Conservation (phyloP, 53 echinoderm and acorn worm species). For the Echinarachnius parma region DNA sequence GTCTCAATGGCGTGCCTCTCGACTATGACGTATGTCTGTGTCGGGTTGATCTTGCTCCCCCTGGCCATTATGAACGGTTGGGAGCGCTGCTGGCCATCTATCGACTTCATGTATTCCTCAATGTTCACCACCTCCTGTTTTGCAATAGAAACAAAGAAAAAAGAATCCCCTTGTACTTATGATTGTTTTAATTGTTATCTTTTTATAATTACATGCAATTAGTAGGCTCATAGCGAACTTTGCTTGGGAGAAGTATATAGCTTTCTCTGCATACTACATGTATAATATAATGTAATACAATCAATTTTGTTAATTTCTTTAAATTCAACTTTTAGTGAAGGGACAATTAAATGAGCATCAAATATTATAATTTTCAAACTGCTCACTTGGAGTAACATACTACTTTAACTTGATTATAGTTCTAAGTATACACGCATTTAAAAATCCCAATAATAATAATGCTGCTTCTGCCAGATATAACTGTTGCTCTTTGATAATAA, state of each 20-base stretch:
- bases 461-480: conserved; percentile 12
- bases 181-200: conserved; percentile 16
- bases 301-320: conserved; percentile 18
- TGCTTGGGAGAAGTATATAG: conserved; percentile 2
- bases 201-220: conserved; percentile 13
- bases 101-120: conserved; percentile 11
- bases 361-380: conserved; percentile 12
- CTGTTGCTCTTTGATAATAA: conserved; percentile 9
- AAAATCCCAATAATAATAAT: conserved; percentile 8
- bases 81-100: conserved; percentile 8
- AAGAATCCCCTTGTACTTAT: conserved; percentile 8
- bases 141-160: conserved; percentile 15
- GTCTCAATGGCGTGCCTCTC: conserved; percentile 17
- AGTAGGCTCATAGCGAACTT: conserved; percentile 19
- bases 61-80: conserved; percentile 18
- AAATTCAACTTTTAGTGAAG: conserved; percentile 9
- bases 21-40: conserved; percentile 17
- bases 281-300: conserved; percentile 13
- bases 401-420: conserved; percentile 11
- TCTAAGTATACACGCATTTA: conserved; percentile 10
- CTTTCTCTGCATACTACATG: conserved; percentile 7
- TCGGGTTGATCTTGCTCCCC: conserved; percentile 5
- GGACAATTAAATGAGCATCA: conserved; percentile 12
- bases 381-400: conserved; percentile 7
- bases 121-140: conserved; percentile 21